Evolutionary conservation across 2,797 vertebrate species (phyloP).

Genomic region (Gambusia yucatana): DNA sequence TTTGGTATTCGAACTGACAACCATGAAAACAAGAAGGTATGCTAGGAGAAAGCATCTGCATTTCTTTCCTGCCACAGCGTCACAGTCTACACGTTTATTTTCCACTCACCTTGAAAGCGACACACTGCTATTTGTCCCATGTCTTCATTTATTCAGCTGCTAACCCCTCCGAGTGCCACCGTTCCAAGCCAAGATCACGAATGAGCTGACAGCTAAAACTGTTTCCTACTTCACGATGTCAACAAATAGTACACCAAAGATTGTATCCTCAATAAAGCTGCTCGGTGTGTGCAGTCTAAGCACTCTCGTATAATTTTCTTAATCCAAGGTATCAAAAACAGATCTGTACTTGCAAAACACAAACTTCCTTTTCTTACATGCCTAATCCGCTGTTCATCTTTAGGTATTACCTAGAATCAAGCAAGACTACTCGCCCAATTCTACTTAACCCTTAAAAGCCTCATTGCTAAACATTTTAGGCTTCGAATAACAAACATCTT

Average conservation of each 20-base stretch:
- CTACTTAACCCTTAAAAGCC: neutral
- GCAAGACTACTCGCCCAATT: neutral
- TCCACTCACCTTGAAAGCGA: constrained; percentile 63
- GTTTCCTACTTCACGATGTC: neutral
- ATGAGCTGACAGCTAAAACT: neutral
- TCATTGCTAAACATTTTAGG: constrained; percentile 1
- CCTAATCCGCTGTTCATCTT: constrained; percentile 1
- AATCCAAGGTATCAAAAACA: neutral
- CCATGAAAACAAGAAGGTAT: constrained; percentile 8
- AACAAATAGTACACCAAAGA: neutral
- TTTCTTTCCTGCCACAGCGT: neutral
- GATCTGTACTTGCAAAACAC: constrained; percentile 11
- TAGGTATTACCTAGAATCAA: neutral
- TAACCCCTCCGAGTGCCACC: constrained; percentile 6
- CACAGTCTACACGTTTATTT: constrained; percentile 14
- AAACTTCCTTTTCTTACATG: constrained; percentile 16
- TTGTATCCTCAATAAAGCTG: neutral
- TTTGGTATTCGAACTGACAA: constrained; percentile 14
- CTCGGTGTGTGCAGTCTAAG: neutral
- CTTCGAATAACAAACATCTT: neutral
- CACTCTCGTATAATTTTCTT: neutral
- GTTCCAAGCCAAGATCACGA: neutral
- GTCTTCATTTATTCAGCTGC: constrained; percentile 24
- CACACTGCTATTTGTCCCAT: constrained; percentile 73
- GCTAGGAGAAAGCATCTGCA: constrained; percentile 9